Percentiles rank a stretch among this genome's conserved stretches.
These are phyloP conservation scores for Cheirogaleus major DNA, from an alignment of 2,797 vertebrate species.

Conservation along the genomic window DNA sequence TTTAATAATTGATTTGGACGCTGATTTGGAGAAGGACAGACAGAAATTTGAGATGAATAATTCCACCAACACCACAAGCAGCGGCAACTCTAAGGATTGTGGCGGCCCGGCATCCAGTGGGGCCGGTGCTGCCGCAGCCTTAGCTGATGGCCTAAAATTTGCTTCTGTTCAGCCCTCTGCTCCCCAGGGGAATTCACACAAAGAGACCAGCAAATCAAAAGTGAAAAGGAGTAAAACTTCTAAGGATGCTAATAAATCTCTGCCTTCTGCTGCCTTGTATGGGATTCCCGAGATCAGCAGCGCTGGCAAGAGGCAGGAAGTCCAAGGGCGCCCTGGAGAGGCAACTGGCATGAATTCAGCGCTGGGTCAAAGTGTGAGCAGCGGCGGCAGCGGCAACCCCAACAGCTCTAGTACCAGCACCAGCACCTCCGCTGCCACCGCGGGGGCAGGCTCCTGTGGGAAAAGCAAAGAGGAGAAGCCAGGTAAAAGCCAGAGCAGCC, in stretches of 20 bases:
- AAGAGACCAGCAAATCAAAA: constrained; percentile 95
- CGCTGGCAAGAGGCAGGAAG: constrained; percentile 91
- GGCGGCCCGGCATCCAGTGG: constrained; percentile 91
- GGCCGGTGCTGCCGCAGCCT: constrained; percentile 89
- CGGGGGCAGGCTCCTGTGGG: constrained; percentile 86
- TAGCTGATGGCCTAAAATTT: constrained; percentile 92
- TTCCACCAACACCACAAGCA: constrained; percentile 86
- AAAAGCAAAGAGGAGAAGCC: constrained; percentile 92
- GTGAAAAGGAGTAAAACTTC: constrained; percentile 94
- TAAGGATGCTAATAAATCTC: constrained; percentile 92
- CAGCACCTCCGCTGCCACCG: constrained; percentile 78
- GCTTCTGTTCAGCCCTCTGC: constrained; percentile 90
- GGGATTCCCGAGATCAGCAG: constrained; percentile 92
- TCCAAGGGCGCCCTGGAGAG: constrained; percentile 93
- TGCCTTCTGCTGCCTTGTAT: constrained; percentile 90
- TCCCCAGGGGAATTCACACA: constrained; percentile 93
- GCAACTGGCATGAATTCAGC: constrained; percentile 92
- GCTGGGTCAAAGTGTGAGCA: constrained; percentile 88
- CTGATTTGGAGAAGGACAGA: constrained; percentile 96
- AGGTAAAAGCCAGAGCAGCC: constrained; percentile 89
- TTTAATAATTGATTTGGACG: constrained; percentile 96
- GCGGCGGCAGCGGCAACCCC: constrained; percentile 85
- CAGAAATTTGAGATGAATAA: constrained; percentile 96
- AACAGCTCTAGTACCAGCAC: constrained; percentile 78
- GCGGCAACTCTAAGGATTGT: constrained; percentile 90